Evolutionary conservation across 2,888 invertebrate genomes (phyloP), one percentile per base, ranked within the genome.

Genomic region (Eristalis intricaria): DNA sequence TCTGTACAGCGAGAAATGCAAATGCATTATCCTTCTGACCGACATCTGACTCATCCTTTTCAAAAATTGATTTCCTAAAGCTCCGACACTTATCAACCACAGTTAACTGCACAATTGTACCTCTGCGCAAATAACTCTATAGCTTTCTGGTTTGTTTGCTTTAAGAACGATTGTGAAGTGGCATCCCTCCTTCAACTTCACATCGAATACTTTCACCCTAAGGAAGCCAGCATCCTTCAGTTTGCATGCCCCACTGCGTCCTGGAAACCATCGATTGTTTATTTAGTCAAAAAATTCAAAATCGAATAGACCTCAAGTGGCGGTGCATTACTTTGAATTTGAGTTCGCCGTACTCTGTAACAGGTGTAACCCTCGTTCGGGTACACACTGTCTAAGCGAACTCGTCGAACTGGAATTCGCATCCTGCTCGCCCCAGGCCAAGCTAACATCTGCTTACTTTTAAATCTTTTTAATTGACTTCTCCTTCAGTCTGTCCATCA

Each of bases 401-500:
- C 13, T 38, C 38, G 13, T 1, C 0, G 8, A 32, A 8, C 32
- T 19, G n/a, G 43, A 43, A n/a, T n/a, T 7, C 43, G 4, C 43
- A 15, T 19, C 43, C 38, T 3, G 35, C 35, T 35, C 11, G 11
- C 8, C 43, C 2, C 5, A 2, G n/a, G 43, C n/a, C 4, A 7
- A 15, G 10, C 1, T 38, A 23, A 35, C 60, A 70, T 60, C 35
- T 70, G 70, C n/a, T 60, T 70, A 23, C 35, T 60, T 60, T 70
- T 8, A 19, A 70, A 70, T 70, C 70, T 38, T 38, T 38, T 70
- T 70, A 70, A 70, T 70, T 60, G 58, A 70, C 70, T 70, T 60
- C 35, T 22, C 60, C 15, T 3, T 60, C 50, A 19, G 26, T 26
- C 5, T 60, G 60, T 60, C 60, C 60, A 23, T 60, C 35, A 35